Evolutionary conservation across 1,140 invertebrate genomes (phyloP).

Genomic region (Heterodera schachtii): DNA sequence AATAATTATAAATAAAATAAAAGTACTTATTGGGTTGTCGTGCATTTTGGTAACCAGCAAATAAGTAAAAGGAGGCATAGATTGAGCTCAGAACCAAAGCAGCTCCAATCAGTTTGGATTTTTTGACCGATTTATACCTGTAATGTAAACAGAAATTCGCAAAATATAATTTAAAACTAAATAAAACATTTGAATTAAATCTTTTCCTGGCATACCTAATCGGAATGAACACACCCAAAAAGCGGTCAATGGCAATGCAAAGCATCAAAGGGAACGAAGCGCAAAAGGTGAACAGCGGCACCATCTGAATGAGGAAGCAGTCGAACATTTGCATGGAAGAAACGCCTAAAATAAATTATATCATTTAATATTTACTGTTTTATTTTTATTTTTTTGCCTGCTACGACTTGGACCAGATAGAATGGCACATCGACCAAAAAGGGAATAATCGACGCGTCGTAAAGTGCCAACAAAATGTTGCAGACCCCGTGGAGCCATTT

Average conservation of each 20-base stretch:
- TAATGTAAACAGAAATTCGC: not conserved
- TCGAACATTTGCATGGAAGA: not conserved
- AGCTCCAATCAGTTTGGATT: not conserved
- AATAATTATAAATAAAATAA: too few species aligned
- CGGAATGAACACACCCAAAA: conserved; percentile 22
- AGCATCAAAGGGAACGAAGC: conserved; percentile 29
- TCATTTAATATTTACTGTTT: not conserved
- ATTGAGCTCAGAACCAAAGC: not conserved
- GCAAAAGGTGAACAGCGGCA: conserved; percentile 14
- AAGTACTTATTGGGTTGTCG: not conserved
- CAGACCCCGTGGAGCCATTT: conserved; percentile 25
- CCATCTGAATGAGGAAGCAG: conserved; percentile 10
- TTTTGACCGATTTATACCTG: not conserved
- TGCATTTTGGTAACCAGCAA: not conserved
- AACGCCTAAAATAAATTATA: not conserved
- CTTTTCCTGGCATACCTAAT: not conserved
- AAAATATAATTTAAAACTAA: too few species aligned
- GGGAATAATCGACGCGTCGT: conserved; percentile 12
- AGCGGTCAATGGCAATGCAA: conserved; percentile 13
- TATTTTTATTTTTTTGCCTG: not conserved
- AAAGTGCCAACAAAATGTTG: conserved; percentile 22
- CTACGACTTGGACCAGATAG: not conserved
- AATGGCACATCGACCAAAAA: conserved; percentile 11
- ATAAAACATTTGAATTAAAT: too few species aligned
- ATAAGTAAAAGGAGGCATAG: not conserved